Evolutionary conservation across 2,888 invertebrate genomes (phyloP), one percentile per base, ranked within the genome.

Genomic region (Drosophila mettleri): DNA sequence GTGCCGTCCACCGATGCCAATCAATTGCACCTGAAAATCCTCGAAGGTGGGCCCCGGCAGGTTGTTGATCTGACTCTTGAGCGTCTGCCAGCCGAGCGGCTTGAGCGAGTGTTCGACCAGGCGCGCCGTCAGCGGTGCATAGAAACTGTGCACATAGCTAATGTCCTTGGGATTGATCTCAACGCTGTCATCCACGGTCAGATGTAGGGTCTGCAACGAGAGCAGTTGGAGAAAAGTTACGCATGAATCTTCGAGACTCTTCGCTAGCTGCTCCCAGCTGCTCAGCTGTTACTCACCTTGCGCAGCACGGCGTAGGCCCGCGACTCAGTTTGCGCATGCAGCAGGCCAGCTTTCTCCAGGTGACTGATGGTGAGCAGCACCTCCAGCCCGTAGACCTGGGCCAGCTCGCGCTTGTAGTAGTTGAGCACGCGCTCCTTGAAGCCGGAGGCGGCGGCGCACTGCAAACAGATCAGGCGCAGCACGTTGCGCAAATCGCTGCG

Each of bases 391-490:
- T 98, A 99, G 0, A 97, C 97, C 92, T 97, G 95, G 57, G 95
- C 92, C 51, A 97, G 94, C 91, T 96, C 95, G 74, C 95, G 92
- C 89, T 95, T 95, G 88, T 96, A 97, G 83, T 94, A 94, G 73
- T 95, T 95, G 18, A 94, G 77, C 9, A 98, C 94, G 91, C 98
- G 98, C 3, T 95, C 96, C 91, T 98, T 98, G 4, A 99, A 93
- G 0, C 99, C 99, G 18, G 98, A 98, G 60, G 96, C 97, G 3
- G 98, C 97, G 18, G 96, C 94, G 69, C 98, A 98, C 92, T 99
- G 99, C 57, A 99, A 94, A 91, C 98, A 98, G 68, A 99, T 95
- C 7, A 99, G 93, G 10, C 99, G 94, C 38, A 99, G 93, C 9
- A 99, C 96, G 93, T 96, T 97, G 3, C 95, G 93, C 2, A 98